phyloP scores from a whole-genome alignment of 2,888 invertebrate species.

The Scelioninae gen. 1 region DNA sequence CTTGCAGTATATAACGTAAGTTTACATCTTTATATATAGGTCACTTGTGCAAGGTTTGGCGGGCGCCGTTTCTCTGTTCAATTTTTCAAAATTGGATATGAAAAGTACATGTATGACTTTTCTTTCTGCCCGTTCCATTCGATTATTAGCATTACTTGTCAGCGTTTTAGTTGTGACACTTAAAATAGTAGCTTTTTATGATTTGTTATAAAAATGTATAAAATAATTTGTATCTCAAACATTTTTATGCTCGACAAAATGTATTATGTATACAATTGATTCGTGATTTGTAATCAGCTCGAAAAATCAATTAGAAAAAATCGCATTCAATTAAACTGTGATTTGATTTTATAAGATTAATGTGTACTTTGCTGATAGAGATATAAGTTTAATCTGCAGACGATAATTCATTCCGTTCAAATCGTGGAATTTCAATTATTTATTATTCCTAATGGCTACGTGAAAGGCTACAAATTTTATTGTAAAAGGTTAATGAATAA shows the following conservation, averaged over 20 bases:
- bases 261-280: too few relatives aligned
- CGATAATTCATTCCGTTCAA: background rate
- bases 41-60: constrained; percentile 25
- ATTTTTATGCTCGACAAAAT: too few relatives aligned
- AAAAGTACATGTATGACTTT: constrained; percentile 42
- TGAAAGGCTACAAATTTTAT: constrained; percentile 27
- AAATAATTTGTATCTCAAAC: too few relatives aligned
- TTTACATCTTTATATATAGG: constrained; percentile 47
- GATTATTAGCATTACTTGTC: constrained; percentile 29
- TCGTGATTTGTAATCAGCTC: too few relatives aligned
- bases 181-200: background rate
- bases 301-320: too few relatives aligned
- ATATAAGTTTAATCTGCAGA: background rate
- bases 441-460: constrained; percentile 30
- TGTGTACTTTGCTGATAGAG: background rate
- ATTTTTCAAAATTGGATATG: constrained; percentile 56
- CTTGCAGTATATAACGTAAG: constrained; percentile 32
- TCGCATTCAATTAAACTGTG: too few relatives aligned
- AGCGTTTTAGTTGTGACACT: constrained; percentile 13
- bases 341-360: background rate
- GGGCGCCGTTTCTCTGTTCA: too few relatives aligned
- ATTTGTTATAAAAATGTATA: too few relatives aligned
- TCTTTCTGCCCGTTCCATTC: constrained; percentile 16
- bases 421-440: background rate
- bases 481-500: constrained; percentile 59